Evolutionary conservation across 2,113 vertebrate genomes (phyloP).

Genomic region (Ictalurus punctatus): DNA sequence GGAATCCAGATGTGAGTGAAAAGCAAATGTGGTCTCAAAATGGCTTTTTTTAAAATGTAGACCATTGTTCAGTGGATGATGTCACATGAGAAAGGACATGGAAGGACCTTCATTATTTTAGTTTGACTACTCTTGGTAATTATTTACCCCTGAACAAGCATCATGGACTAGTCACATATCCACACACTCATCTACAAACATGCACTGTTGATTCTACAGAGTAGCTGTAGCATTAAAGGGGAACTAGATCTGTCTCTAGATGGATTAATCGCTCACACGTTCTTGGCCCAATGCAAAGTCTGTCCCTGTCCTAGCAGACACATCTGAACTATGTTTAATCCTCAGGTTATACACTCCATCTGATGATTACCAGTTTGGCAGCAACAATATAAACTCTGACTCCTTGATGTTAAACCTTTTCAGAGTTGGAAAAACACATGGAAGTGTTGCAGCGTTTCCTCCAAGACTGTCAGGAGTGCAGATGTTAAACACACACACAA

Average conservation of each 20-base stretch:
- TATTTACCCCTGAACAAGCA: constrained; percentile 38
- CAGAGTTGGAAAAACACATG: background rate
- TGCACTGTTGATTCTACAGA: background rate
- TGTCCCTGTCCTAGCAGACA: constrained; percentile 30
- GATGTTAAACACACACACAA: background rate
- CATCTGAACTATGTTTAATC: constrained; percentile 45
- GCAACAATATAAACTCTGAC: constrained; percentile 29
- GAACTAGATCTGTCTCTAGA: constrained; percentile 22
- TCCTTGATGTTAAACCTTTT: constrained; percentile 31
- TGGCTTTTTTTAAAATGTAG: background rate
- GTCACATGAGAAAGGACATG: constrained; percentile 37
- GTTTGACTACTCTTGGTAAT: constrained; percentile 35
- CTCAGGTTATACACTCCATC: constrained; percentile 32
- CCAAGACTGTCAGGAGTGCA: background rate
- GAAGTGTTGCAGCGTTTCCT: constrained; percentile 16
- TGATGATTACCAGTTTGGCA: constrained; percentile 45
- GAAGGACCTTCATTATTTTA: constrained; percentile 22
- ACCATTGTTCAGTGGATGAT: constrained; percentile 1
- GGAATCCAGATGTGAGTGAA: constrained; percentile 49
- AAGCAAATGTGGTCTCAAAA: constrained; percentile 32
- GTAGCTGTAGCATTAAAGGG: background rate
- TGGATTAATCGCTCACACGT: constrained; percentile 6
- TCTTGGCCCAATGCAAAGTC: constrained; percentile 5
- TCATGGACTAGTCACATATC: constrained; percentile 28
- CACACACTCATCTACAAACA: constrained; percentile 19